Evolutionary conservation across 2,888 invertebrate genomes (phyloP), one percentile per base, ranked within the genome.

Genomic region (Metellina segmentata): DNA sequence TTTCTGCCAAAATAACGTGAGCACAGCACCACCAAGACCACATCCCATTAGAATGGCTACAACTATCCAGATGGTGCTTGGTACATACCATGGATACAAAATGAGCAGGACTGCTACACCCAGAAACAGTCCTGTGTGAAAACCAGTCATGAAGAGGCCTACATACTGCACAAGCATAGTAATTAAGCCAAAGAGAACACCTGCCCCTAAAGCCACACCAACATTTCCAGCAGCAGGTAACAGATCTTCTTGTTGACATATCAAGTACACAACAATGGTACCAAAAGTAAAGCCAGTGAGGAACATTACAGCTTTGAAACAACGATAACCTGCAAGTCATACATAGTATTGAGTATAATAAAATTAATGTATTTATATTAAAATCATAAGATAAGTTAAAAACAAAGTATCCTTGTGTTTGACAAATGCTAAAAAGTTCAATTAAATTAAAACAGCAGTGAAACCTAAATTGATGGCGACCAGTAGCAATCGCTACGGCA

Each of bases 281-380:
- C 97, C 98, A 94, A 97, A 98, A 92, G 97, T 97, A 95, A 98
- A 97, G 61, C 98, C 98, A 81, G 97, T 98, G 83, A 98, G 96
- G 95, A 98, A 98, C 96, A 98, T 97, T 92, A 97, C 97, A 16
- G 97, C 97, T 95, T 98, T 97, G 95, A 98, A 97, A 95, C 97
- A 98, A 93, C 98, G 96, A 95, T 98, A 98, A 88, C 98, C 98
- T 97, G 34, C 34, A 34, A 34, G 34, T 34, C 34, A 34, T 34
- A 34, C 34, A 34, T 34, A 34, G 34, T 34, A 34, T 34, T 34
- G 4, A 34, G 34, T 34, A 34, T 87, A 92, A 78, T 13, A 85
- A 85, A 70, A 93, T 19, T 34, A n/a, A n/a, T 16, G 13, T 7
- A 49, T 11, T n/a, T 9, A 53, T 16, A 70, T n/a, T 11, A 20